phyloP scores from a whole-genome alignment of 2,797 vertebrate genomes.

The Sylvia borin region DNA sequence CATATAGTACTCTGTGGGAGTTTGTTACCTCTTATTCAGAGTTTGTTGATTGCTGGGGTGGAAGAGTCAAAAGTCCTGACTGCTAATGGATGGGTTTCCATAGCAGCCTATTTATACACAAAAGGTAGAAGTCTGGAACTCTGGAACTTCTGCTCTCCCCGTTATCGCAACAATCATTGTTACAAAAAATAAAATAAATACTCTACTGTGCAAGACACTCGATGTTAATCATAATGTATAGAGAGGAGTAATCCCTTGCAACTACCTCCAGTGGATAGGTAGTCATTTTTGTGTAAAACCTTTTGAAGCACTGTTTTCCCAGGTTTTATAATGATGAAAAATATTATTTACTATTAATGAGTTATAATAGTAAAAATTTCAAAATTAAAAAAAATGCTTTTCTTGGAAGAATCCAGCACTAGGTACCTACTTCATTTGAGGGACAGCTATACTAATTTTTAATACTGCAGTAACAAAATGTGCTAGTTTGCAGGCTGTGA shows the following conservation, averaged over 20 bases:
- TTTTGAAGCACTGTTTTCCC: background rate
- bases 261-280: background rate
- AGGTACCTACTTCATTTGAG: background rate
- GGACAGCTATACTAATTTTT: background rate
- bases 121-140: background rate
- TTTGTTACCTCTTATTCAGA: constrained; percentile 35
- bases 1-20: background rate
- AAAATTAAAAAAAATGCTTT: background rate
- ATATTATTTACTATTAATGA: background rate
- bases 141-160: background rate
- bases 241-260: background rate
- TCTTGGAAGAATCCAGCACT: background rate
- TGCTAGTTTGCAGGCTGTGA: background rate
- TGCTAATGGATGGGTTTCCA: background rate
- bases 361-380: background rate
- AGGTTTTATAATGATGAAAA: background rate
- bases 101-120: background rate
- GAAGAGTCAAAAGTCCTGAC: constrained; percentile 1
- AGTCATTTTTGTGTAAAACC: background rate
- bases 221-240: background rate
- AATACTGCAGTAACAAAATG: background rate
- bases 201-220: background rate
- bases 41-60: background rate
- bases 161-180: background rate
- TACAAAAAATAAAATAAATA: background rate